phyloP scores from a whole-genome alignment of 2,113 vertebrate species.

The Crypturellus undulatus region DNA sequence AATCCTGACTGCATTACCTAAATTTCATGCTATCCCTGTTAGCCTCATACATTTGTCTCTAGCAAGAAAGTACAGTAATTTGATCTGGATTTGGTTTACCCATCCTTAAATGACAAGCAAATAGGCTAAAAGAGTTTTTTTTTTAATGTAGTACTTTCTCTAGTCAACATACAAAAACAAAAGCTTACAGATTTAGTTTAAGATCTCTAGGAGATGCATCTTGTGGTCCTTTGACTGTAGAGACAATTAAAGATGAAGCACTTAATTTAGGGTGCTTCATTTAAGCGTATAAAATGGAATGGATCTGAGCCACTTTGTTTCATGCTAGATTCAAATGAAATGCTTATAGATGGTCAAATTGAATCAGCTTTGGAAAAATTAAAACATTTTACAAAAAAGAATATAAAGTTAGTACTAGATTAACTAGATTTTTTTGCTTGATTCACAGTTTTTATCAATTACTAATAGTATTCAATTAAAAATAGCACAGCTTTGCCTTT shows the following conservation, averaged over 20 bases:
- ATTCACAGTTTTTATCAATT: neutral
- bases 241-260: neutral
- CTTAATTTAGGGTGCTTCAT: fast-evolving
- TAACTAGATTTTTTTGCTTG: neutral
- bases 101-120: neutral
- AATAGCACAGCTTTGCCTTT: fast-evolving
- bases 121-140: neutral
- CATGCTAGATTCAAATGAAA: neutral
- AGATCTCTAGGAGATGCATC: neutral
- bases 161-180: neutral
- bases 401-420: neutral
- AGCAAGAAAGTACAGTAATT: neutral
- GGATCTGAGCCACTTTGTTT: neutral
- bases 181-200: neutral
- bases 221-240: neutral
- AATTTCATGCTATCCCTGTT: neutral
- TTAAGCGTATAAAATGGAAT: neutral
- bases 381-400: neutral
- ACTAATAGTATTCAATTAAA: neutral
- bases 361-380: neutral
- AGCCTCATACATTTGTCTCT: neutral
- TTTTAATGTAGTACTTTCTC: neutral
- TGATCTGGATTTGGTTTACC: neutral
- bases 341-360: neutral
- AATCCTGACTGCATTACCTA: neutral